Evolutionary conservation across 2,797 vertebrate species (phyloP).

Genomic region (Bryconaethiops microstoma): DNA sequence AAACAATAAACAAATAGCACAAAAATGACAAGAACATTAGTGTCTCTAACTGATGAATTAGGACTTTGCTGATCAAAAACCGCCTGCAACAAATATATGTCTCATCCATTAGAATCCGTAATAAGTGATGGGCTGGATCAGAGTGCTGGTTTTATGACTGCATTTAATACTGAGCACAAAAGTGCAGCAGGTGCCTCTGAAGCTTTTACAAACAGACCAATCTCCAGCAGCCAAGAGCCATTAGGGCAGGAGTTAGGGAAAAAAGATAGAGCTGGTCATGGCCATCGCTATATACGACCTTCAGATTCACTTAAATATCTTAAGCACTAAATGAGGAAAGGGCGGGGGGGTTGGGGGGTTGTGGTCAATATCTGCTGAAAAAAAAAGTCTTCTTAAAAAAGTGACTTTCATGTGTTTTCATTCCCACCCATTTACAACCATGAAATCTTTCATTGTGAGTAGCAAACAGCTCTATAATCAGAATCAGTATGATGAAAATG

Average conservation of each 20-base stretch:
- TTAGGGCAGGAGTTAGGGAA: conserved; percentile 39
- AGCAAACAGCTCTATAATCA: conserved; percentile 36
- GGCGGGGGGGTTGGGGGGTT: conserved; percentile 17
- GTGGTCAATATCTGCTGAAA: conserved; percentile 39
- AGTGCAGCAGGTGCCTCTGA: conserved; percentile 45
- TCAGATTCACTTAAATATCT: conserved; percentile 62
- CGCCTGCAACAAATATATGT: not conserved
- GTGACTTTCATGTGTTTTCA: conserved; percentile 31
- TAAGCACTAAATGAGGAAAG: conserved; percentile 40
- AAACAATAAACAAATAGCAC: too few relatives aligned
- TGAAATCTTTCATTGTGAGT: conserved; percentile 32
- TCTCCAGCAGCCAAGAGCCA: conserved; percentile 35
- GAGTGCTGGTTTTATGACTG: conserved; percentile 19
- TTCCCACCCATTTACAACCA: conserved; percentile 23
- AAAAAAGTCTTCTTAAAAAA: too few relatives aligned
- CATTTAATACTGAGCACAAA: conserved; percentile 39
- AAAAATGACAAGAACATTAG: too few relatives aligned
- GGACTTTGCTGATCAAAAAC: not conserved
- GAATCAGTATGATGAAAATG: conserved; percentile 45
- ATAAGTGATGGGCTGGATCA: not conserved
- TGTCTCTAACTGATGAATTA: not conserved
- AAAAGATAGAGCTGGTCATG: conserved; percentile 38
- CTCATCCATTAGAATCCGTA: not conserved
- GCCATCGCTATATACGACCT: conserved; percentile 52
- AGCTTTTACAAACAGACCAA: conserved; percentile 37